phyloP scores from a whole-genome alignment of 2,113 vertebrate species.

The Riparia riparia region DNA sequence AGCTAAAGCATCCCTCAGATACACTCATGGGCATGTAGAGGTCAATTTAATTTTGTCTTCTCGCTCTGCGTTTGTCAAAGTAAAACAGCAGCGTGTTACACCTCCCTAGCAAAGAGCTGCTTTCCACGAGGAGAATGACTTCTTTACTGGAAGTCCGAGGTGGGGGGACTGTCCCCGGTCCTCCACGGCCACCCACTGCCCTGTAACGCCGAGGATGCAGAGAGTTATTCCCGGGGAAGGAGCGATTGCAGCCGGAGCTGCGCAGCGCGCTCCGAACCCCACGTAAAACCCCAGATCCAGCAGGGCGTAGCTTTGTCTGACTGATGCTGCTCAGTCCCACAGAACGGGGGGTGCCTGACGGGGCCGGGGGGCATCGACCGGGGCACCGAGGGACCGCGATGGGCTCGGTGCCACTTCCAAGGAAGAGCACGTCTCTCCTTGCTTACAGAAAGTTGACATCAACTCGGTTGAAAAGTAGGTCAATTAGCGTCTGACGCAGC shows the following conservation, averaged over 20 bases:
- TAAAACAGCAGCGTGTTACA: not conserved
- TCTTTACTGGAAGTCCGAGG: not conserved
- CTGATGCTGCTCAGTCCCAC: not conserved
- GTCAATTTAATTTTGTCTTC: not conserved
- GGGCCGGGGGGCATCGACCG: accelerated
- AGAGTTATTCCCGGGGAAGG: not conserved
- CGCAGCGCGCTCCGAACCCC: accelerated
- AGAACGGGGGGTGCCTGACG: no score
- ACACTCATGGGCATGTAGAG: accelerated
- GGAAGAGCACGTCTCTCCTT: not conserved
- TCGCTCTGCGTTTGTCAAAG: not conserved
- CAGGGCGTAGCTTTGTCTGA: accelerated
- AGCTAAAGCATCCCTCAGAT: not conserved
- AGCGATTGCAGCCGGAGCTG: accelerated
- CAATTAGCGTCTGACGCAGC: constrained; percentile 71
- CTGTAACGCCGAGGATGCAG: not conserved
- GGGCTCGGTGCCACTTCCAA: not conserved
- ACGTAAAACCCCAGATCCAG: accelerated
- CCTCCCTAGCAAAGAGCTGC: not conserved
- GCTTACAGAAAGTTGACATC: constrained; percentile 52
- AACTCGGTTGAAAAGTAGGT: constrained; percentile 68
- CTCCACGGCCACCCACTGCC: accelerated
- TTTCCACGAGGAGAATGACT: accelerated
- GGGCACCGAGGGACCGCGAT: not conserved
- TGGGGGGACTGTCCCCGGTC: not conserved